Evolutionary conservation across 2,888 invertebrate species (phyloP).

Genomic region (Carterocephalus palaemon): DNA sequence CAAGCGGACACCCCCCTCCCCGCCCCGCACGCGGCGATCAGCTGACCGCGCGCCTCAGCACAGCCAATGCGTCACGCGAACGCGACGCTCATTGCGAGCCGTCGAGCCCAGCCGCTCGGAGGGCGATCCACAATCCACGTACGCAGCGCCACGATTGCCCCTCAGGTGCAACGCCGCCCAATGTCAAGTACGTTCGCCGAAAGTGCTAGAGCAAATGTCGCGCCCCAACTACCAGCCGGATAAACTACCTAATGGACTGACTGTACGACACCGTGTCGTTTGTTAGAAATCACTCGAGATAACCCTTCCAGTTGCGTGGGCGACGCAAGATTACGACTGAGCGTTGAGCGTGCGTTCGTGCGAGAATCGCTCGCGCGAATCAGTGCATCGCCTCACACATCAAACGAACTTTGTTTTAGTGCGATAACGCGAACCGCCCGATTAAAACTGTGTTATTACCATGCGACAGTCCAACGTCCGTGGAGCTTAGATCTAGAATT

Average conservation of each 20-base stretch:
- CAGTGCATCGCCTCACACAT: slow-evolving; percentile 16
- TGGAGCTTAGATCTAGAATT: slow-evolving; percentile 11
- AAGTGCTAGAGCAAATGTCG: neutral
- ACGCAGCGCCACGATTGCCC: slow-evolving; percentile 6
- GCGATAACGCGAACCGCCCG: neutral
- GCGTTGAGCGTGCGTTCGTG: slow-evolving; percentile 13
- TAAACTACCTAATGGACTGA: no score
- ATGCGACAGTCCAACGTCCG: slow-evolving; percentile 19
- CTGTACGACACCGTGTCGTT: slow-evolving; percentile 5
- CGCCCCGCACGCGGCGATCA: slow-evolving; percentile 57
- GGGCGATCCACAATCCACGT: slow-evolving; percentile 11
- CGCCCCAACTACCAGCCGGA: no score
- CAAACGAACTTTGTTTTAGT: slow-evolving; percentile 1
- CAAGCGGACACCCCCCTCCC: slow-evolving; percentile 32
- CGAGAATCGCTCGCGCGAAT: slow-evolving; percentile 28
- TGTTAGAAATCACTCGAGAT: slow-evolving; percentile 28
- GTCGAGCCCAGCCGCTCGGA: slow-evolving; percentile 32
- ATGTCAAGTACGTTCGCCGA: neutral
- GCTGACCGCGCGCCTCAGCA: slow-evolving; percentile 61
- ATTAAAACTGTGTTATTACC: slow-evolving; percentile 13
- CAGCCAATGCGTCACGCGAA: slow-evolving; percentile 56
- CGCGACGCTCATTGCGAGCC: slow-evolving; percentile 49
- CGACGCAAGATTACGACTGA: slow-evolving; percentile 9
- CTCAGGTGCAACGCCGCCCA: neutral
- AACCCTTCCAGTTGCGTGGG: slow-evolving; percentile 18